A percentile compares a stretch with the other conserved stretches of the same genome.
Conservation (phyloP, 2,797 vertebrate genomes). For the Scleropages formosus region DNA sequence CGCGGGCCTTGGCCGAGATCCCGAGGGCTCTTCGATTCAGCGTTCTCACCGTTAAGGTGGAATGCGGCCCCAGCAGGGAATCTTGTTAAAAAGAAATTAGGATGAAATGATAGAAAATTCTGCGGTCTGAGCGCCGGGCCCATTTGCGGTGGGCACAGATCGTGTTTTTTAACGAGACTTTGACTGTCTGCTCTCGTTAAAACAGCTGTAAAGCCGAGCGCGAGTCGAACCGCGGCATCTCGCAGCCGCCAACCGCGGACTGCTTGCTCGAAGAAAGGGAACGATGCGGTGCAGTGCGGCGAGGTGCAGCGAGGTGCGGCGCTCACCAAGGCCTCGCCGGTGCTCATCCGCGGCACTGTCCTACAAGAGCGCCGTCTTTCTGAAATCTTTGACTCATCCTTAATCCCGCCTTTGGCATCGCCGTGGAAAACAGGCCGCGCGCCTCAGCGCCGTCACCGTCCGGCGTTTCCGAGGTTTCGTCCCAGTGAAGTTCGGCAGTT, state of each 20-base stretch:
- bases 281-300: conserved; percentile 24
- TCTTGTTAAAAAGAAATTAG: conserved; percentile 77
- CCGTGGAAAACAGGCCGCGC: conserved; percentile 7
- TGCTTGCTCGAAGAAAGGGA: conserved; percentile 31
- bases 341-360: conserved; percentile 66
- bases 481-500: not conserved
- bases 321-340: conserved; percentile 67
- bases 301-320: too few relatives aligned
- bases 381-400: conserved; percentile 64
- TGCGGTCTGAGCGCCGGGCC: conserved; percentile 63
- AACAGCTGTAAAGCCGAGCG: conserved; percentile 70
- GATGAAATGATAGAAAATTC: conserved; percentile 72
- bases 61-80: conserved; percentile 70
- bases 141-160: conserved; percentile 65
- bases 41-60: conserved; percentile 69
- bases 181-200: conserved; percentile 74
- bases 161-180: conserved; percentile 73
- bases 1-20: not conserved
- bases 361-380: conserved; percentile 67
- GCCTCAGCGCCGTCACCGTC: not conserved
- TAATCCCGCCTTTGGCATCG: not conserved
- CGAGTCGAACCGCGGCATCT: conserved; percentile 67
- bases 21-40: conserved; percentile 52
- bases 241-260: conserved; percentile 62
- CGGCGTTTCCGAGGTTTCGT: not conserved